Evolutionary conservation across 2,797 vertebrate species (phyloP).

Genomic region (Naso thynnoides): DNA sequence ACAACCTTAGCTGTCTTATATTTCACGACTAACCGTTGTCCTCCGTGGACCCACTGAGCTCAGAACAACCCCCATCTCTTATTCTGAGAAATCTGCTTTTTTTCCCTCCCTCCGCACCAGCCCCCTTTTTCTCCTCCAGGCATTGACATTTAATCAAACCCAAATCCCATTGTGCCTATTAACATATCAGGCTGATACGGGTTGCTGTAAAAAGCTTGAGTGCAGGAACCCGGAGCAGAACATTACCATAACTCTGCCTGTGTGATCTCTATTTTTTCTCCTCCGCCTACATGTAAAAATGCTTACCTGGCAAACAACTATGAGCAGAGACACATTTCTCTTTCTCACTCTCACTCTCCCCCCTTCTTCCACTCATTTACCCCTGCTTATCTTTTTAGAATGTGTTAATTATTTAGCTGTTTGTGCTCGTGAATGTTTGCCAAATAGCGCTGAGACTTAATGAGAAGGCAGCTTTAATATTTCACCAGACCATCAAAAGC

Average conservation of each 20-base stretch:
- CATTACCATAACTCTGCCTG: slow-evolving; percentile 81
- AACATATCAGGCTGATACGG: slow-evolving; percentile 80
- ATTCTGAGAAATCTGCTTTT: slow-evolving; percentile 56
- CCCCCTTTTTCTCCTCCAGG: slow-evolving; percentile 64
- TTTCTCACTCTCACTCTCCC: slow-evolving; percentile 17
- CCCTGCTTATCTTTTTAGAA: slow-evolving; percentile 72
- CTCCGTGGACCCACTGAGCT: slow-evolving; percentile 61
- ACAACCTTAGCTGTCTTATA: slow-evolving; percentile 72
- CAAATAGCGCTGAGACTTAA: slow-evolving; percentile 60
- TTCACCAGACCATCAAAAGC: slow-evolving; percentile 64
- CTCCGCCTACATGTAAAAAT: slow-evolving; percentile 71
- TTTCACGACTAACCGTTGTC: slow-evolving; percentile 64
- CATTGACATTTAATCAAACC: slow-evolving; percentile 85
- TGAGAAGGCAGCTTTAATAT: slow-evolving; percentile 62
- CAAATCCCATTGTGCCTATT: slow-evolving; percentile 84
- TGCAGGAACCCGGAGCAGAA: slow-evolving; percentile 71
- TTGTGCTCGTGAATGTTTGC: slow-evolving; percentile 58
- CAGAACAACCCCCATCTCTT: slow-evolving; percentile 66
- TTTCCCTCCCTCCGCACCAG: slow-evolving; percentile 13
- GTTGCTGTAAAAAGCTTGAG: slow-evolving; percentile 78
- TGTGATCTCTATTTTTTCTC: slow-evolving; percentile 74
- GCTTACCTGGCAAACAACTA: slow-evolving; percentile 78
- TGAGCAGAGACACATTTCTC: slow-evolving; percentile 52
- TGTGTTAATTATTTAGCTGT: slow-evolving; percentile 82
- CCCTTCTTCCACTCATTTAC: slow-evolving; percentile 33